phyloP scores from a whole-genome alignment of 2,888 invertebrate species.

The Ophraella communa region DNA sequence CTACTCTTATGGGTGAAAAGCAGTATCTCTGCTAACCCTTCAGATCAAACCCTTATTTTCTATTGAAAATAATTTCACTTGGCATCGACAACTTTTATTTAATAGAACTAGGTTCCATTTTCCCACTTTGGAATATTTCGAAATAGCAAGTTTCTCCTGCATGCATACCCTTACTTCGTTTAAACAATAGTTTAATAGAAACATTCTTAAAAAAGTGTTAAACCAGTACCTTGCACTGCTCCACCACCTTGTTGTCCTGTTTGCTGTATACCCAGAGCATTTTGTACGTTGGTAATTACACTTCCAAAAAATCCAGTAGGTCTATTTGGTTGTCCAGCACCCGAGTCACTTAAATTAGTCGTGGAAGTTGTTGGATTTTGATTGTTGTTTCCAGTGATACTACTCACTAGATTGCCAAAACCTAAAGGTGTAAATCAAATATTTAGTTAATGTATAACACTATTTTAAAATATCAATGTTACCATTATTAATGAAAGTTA shows the following conservation, averaged over 20 bases:
- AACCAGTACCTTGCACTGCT: conserved; percentile 35
- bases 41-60: too few species aligned
- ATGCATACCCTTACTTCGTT: too few species aligned
- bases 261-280: conserved; percentile 34
- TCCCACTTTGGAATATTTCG: too few species aligned
- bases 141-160: too few species aligned
- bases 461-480: conserved; percentile 14
- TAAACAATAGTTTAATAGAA: too few species aligned
- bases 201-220: too few species aligned
- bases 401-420: conserved; percentile 38
- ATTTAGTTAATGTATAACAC: neutral
- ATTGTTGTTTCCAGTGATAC: conserved; percentile 32
- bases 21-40: too few species aligned
- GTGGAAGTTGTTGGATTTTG: conserved; percentile 32
- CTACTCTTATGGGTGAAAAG: too few species aligned
- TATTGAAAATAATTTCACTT: too few species aligned
- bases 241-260: conserved; percentile 2
- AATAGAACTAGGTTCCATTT: too few species aligned
- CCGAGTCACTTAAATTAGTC: conserved; percentile 43
- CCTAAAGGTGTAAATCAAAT: conserved; percentile 33
- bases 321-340: conserved; percentile 7
- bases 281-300: conserved; percentile 39
- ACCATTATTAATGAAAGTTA: conserved; percentile 42
- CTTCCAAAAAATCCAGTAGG: conserved; percentile 28
- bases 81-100: too few species aligned